phyloP scores from a whole-genome alignment of 1,140 invertebrate genomes.

The Drosophila dunni region DNA sequence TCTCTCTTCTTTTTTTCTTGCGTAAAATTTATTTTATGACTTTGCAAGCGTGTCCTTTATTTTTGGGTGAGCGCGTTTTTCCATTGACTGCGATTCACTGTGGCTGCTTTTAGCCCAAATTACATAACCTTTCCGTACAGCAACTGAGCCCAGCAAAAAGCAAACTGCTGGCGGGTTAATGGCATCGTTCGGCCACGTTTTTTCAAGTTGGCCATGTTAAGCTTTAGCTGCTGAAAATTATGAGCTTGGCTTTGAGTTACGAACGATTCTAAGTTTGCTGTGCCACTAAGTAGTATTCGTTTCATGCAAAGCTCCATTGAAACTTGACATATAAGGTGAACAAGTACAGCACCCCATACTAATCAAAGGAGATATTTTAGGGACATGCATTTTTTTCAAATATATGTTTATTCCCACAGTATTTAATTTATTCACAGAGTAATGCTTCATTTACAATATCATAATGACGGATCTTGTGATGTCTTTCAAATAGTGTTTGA shows the following conservation, averaged over 20 bases:
- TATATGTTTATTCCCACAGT: no score
- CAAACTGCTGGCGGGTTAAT: constrained; percentile 52
- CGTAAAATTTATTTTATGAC: constrained; percentile 61
- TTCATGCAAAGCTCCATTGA: constrained; percentile 4
- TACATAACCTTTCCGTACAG: constrained; percentile 29
- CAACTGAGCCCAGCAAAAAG: constrained; percentile 22
- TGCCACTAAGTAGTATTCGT: constrained; percentile 5
- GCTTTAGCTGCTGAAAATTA: constrained; percentile 19
- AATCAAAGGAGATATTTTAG: no score
- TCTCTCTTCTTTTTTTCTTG: constrained; percentile 7
- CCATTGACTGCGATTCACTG: constrained; percentile 46
- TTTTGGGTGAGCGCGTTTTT: constrained; percentile 29
- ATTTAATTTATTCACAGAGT: no score
- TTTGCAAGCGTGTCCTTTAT: constrained; percentile 56
- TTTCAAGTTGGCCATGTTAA: constrained; percentile 14
- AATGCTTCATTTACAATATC: no score
- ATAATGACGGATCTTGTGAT: no score
- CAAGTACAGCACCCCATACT: background rate
- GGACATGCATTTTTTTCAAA: no score
- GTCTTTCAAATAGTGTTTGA: no score
- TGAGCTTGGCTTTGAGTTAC: constrained; percentile 21
- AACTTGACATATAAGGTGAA: background rate
- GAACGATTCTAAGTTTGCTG: background rate
- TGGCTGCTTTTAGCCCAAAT: constrained; percentile 36
- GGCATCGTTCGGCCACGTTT: constrained; percentile 53